Base-by-base conservation (phyloP, 2,888 invertebrate genomes). In the Gonocerus acuteangulatus region DNA sequence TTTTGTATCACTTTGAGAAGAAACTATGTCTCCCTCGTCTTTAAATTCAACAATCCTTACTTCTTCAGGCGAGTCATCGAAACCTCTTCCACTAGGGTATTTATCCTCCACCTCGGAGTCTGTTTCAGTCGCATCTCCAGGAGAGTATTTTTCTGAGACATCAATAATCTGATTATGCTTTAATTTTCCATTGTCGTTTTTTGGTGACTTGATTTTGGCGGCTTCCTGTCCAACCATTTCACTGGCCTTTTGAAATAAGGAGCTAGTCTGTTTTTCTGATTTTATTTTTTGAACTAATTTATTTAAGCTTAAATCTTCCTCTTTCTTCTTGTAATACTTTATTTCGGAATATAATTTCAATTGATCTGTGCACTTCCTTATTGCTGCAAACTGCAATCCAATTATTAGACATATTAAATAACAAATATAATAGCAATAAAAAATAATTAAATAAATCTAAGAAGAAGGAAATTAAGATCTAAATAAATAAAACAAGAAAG, bases 281-380 rank as follows among this genome's bases (percentile, higher is more conserved):
- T 45, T 57, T n/a, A 57, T 57, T 16, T 57, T 22, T 16, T 56
- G 34, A 27, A 61, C 32, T 34, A 57, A 18, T 16, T 54, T 27
- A 22, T 48, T 39, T 13, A 61, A 32, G 22, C 51, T 27, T 48
- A 36, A 34, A 32, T 47, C 32, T 19, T 52, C 44, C 15, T 54
- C 22, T 11, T 61, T 42, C n/a, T 15, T 32, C 15, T 45, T 32
- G n/a, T 54, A 52, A 32, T 52, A 18, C 36, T 42, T 61, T 22
- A 61, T 44, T 27, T 48, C 36, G 21, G 19, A 13, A 39, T 27
- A 32, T 15, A 61, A 32, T 22, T 44, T 47, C 36, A 54, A 16
- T 54, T 16, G 23, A 22, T 61, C 61, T n/a, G 61, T 61, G 21
- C 34, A 47, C 45, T 54, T 61, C 32, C 61, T 16, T 45, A 61